Evolutionary conservation across 2,888 invertebrate genomes (phyloP), one percentile per base, ranked within the genome.

Genomic region (Tillus elongatus): DNA sequence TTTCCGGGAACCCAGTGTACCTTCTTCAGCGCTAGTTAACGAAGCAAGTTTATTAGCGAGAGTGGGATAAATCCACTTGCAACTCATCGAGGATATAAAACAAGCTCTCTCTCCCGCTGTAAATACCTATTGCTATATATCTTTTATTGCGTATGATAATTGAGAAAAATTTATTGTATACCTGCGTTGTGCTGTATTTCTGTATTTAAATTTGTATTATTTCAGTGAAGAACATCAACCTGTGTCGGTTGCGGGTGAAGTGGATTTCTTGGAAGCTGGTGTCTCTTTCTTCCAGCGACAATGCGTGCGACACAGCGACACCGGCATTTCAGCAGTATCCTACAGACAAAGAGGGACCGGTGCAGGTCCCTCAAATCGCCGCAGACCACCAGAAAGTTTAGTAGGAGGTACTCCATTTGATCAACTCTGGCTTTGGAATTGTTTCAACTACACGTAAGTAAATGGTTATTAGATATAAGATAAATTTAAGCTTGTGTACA

Each of bases 361-460:
- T 2, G 64, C 63, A 9, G 61, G 62, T 14, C 61, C 62, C 2
- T 56, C 61, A 2, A 58, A 53, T 40, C 40, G 56, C 13, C 51
- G 67, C 57, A 14, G 68, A 60, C 51, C 73, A 0, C 72, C 74
- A 11, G 70, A 75, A 26, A 72, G 72, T 54, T 64, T 74, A 30
- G 73, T 75, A 29, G 71, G 76, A 4, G 73, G 74, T 2, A 69
- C 74, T 1, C 58, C 70, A 0, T 71, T 74, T 42, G 77, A 79
- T 44, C 64, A 75, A 12, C 66, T 78, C 1, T 78, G 78, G 78
- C 70, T 77, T 63, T 78, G 78, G 77, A 74, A 74, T 43, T 78
- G 79, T 50, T 77, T 77, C 50, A 78, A 77, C 54, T 77, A 77
- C 50, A 76, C 76, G 78, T 78, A 49, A 61, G 61, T 19, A n/a